Conservation (phyloP, 2,888 invertebrate genomes). For the Crepidodera aurea region DNA sequence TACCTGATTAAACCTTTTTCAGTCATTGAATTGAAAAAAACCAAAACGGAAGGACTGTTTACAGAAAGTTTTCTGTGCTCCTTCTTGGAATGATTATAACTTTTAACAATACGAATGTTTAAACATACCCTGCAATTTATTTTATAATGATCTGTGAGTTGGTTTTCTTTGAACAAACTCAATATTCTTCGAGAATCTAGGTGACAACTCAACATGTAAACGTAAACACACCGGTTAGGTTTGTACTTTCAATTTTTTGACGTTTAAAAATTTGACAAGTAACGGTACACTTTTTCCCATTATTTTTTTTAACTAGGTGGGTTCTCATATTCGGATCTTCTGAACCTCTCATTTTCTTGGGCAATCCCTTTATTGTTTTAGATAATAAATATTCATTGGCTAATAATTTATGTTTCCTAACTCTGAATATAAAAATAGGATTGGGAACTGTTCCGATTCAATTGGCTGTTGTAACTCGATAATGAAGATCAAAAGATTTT, state of each 20-base stretch:
- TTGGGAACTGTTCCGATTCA: no score
- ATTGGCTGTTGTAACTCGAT: no score
- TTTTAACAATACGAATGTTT: neutral
- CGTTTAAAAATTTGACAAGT: neutral
- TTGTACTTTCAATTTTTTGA: slow-evolving; percentile 1
- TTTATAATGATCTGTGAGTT: neutral
- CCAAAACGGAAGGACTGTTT: neutral
- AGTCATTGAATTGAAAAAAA: slow-evolving; percentile 4
- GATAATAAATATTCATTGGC: no score
- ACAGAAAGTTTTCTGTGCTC: neutral
- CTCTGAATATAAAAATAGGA: no score
- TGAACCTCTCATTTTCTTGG: no score
- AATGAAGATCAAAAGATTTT: no score
- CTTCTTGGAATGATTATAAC: neutral
- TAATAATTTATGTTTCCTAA: no score
- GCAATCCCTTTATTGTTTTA: no score
- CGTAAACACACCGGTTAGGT: slow-evolving; percentile 15
- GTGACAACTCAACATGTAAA: slow-evolving; percentile 26
- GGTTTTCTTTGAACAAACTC: neutral
- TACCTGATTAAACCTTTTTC: slow-evolving; percentile 1
- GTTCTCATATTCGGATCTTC: no score
- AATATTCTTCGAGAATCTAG: neutral
- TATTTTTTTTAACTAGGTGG: no score
- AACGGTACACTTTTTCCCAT: no score
- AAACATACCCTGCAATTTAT: neutral